These are phyloP conservation scores for Passer domesticus DNA, from an alignment of 2,113 vertebrate species.

Conservation along the genomic window DNA sequence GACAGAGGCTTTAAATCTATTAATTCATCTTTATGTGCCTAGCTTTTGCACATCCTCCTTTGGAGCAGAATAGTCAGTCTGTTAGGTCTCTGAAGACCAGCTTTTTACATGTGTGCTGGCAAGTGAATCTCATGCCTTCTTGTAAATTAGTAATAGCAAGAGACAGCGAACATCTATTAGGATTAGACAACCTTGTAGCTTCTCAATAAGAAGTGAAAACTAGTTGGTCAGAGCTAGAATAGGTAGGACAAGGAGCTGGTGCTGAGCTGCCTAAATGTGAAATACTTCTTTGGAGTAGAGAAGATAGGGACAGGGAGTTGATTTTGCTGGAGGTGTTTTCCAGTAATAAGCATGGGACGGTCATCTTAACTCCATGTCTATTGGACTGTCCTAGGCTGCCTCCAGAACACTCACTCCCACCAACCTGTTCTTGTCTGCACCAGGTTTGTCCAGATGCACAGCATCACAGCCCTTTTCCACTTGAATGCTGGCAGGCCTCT, in stretches of 20 bases:
- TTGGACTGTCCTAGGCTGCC: background rate
- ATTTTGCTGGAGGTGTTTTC: background rate
- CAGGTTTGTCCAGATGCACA: background rate
- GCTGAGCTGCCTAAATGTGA: background rate
- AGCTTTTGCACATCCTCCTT: background rate
- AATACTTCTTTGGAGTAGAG: background rate
- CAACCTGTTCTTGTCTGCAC: background rate
- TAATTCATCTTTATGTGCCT: background rate
- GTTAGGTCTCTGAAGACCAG: background rate
- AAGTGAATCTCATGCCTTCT: background rate
- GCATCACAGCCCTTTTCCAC: background rate
- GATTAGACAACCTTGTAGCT: background rate
- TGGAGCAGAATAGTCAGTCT: background rate
- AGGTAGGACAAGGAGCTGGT: background rate
- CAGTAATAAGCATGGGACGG: background rate
- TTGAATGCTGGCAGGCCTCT: background rate
- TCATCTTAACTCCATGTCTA: background rate
- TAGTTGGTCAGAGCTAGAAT: background rate
- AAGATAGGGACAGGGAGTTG: background rate
- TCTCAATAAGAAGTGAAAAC: background rate
- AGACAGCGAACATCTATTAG: background rate
- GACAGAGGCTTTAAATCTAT: background rate
- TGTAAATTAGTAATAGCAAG: background rate
- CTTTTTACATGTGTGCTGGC: background rate
- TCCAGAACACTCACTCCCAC: background rate